A percentile compares a stretch with the other conserved stretches of the same genome.
These are phyloP conservation scores for Hoplostethus mediterraneus DNA, from an alignment of 2,797 vertebrate species.

Conservation along the genomic window DNA sequence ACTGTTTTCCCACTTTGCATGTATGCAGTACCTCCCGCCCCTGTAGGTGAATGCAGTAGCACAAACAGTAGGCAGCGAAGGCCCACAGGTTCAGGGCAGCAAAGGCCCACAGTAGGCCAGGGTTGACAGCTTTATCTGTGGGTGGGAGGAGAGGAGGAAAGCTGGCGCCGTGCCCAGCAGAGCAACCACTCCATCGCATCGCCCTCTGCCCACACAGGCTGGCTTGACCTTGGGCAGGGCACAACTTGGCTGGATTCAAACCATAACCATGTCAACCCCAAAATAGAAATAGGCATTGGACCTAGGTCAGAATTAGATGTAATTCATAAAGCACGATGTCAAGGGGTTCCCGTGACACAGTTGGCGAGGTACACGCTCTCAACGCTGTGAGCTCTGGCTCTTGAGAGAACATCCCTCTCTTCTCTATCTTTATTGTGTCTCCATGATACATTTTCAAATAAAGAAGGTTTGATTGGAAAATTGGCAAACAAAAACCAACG, in stretches of 20 bases:
- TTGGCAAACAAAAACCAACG: too few relatives aligned
- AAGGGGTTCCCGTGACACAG: not conserved
- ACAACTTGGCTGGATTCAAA: constrained; percentile 2
- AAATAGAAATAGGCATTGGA: not conserved
- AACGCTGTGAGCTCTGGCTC: too few relatives aligned
- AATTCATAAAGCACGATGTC: not conserved
- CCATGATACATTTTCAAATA: too few relatives aligned
- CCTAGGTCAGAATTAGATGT: not conserved
- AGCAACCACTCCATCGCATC: constrained; percentile 57
- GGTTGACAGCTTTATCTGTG: constrained; percentile 63
- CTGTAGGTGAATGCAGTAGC: constrained; percentile 24
- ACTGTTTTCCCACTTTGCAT: constrained; percentile 20
- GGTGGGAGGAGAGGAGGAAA: constrained; percentile 59
- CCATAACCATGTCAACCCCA: not conserved
- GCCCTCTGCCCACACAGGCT: constrained; percentile 64
- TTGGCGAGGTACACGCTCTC: not conserved
- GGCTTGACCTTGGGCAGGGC: constrained; percentile 69
- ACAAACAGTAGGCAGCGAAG: constrained; percentile 46
- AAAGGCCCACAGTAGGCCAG: constrained; percentile 57
- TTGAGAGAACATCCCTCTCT: not conserved
- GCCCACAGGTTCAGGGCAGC: constrained; percentile 45
- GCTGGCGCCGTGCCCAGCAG: constrained; percentile 61
- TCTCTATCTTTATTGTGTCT: not conserved
- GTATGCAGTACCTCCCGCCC: not conserved
- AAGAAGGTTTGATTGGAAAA: too few relatives aligned